Percentiles rank a stretch among this genome's conserved stretches.
phyloP scores from a whole-genome alignment of 1,140 invertebrate genomes.

The Brachionus angularis region DNA sequence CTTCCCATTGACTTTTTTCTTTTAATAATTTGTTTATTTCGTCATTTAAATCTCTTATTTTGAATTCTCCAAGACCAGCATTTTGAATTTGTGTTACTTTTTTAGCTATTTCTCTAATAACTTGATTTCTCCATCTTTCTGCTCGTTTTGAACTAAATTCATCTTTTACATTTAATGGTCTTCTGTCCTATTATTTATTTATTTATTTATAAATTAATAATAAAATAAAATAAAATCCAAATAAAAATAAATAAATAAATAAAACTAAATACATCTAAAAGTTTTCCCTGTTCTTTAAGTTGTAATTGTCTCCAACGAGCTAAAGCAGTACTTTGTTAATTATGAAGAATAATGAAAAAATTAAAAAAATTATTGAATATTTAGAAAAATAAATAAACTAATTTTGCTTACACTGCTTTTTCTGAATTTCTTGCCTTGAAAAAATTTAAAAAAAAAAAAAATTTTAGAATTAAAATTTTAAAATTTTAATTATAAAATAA shows the following conservation, averaged over 20 bases:
- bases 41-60: constrained; percentile 95
- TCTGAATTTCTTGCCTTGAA: constrained; percentile 62
- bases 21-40: constrained; percentile 96
- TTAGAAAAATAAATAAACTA: constrained; percentile 9
- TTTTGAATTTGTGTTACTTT: constrained; percentile 99
- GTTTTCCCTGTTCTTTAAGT: constrained; percentile 70
- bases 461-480: too few relatives aligned
- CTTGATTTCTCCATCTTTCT: constrained; percentile 91
- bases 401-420: constrained; percentile 61
- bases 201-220: not conserved
- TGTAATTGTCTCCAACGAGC: constrained; percentile 90
- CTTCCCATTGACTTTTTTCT: constrained; percentile 92
- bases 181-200: constrained; percentile 64
- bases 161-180: constrained; percentile 87
- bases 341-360: constrained; percentile 44
- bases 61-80: constrained; percentile 94
- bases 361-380: not conserved
- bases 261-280: not conserved
- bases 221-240: constrained; percentile 12
- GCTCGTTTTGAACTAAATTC: constrained; percentile 81
- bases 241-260: not conserved
- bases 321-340: constrained; percentile 93
- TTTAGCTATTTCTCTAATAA: constrained; percentile 91
- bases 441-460: too few relatives aligned
- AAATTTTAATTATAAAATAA: too few relatives aligned